Evolutionary conservation across 2,888 invertebrate genomes (phyloP).

Genomic region (Deilephila elpenor): DNA sequence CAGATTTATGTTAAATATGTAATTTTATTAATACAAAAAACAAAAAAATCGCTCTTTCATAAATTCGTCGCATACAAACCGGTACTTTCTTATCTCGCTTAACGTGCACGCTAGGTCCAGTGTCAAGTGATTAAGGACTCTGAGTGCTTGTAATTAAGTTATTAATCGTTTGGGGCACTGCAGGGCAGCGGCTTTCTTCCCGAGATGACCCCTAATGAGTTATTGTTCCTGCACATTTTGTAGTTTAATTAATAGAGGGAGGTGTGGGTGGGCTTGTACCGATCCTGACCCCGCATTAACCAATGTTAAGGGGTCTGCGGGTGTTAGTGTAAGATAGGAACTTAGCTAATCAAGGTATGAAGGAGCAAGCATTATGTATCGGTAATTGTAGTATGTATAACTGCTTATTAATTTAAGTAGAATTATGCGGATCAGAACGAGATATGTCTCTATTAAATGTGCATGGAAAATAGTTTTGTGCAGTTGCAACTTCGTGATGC

Average conservation of each 20-base stretch:
- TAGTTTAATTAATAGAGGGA: constrained; percentile 49
- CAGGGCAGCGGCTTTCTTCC: constrained; percentile 40
- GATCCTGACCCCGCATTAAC: constrained; percentile 20
- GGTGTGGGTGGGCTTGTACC: constrained; percentile 30
- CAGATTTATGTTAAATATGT: too few species aligned
- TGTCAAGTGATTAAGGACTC: constrained; percentile 45
- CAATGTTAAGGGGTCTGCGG: not conserved
- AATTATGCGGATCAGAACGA: too few species aligned
- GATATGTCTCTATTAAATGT: too few species aligned
- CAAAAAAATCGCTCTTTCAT: not conserved
- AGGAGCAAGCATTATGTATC: not conserved
- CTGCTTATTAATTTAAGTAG: too few species aligned
- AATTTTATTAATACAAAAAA: too few species aligned
- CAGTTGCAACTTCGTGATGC: too few species aligned
- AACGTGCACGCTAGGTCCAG: constrained; percentile 17
- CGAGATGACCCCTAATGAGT: constrained; percentile 51
- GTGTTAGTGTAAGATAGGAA: not conserved
- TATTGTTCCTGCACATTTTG: constrained; percentile 52
- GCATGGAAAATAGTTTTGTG: too few species aligned
- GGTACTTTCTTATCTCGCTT: constrained; percentile 27
- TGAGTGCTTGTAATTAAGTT: constrained; percentile 52
- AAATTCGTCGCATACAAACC: constrained; percentile 30
- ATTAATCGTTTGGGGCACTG: constrained; percentile 47
- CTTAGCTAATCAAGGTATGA: not conserved
- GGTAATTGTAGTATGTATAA: too few species aligned